Conservation (phyloP, 2,888 invertebrate species). For the Tenthredo amoena region DNA sequence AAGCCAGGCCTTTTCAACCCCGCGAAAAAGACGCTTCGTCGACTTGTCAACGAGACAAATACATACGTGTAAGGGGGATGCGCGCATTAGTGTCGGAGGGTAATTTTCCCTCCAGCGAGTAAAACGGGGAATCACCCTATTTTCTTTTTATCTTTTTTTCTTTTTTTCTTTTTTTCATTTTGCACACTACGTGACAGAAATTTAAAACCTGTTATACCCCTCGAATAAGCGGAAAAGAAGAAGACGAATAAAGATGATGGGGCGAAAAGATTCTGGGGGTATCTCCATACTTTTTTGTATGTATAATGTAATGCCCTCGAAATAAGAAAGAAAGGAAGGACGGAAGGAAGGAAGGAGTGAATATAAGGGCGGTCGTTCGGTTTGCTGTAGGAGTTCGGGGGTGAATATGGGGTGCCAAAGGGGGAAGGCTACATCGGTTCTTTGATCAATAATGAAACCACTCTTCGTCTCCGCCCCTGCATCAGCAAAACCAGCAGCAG, state of each 20-base stretch:
- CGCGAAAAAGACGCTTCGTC: too few species aligned
- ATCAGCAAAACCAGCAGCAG: not conserved
- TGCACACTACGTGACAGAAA: not conserved
- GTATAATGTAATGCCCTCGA: constrained; percentile 9
- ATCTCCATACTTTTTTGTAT: constrained; percentile 7
- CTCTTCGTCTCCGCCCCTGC: constrained; percentile 50
- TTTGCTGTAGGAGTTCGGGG: constrained; percentile 33
- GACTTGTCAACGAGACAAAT: not conserved
- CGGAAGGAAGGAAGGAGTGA: constrained; percentile 21
- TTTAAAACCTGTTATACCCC: not conserved
- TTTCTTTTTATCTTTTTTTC: not conserved
- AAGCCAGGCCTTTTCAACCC: not conserved
- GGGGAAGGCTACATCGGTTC: constrained; percentile 56
- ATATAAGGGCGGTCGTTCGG: constrained; percentile 42
- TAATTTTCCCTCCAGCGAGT: not conserved
- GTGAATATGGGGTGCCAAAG: not conserved
- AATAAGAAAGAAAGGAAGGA: not conserved
- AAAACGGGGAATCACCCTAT: not conserved
- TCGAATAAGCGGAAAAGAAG: not conserved
- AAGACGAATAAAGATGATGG: not conserved
- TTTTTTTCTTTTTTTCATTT: not conserved
- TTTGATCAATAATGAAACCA: constrained; percentile 73
- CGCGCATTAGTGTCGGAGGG: not conserved
- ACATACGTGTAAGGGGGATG: not conserved
- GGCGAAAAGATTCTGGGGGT: not conserved